Evolutionary conservation across 2,888 invertebrate species (phyloP).

Genomic region (Mongoloraphidia duomilia): DNA sequence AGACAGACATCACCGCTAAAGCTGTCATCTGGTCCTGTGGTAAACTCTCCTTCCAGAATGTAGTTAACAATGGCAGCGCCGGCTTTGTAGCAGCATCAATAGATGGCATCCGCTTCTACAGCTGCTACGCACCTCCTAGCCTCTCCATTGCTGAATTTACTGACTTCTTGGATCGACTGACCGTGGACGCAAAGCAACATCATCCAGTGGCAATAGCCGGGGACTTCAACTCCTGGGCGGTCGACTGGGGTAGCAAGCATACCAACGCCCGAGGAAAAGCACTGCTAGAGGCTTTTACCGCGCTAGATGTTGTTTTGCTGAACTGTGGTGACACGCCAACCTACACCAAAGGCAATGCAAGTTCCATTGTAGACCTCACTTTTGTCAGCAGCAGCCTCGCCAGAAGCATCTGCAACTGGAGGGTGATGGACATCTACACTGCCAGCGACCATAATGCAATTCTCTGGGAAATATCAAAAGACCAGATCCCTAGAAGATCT

Average conservation of each 20-base stretch:
- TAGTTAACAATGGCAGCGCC: not conserved
- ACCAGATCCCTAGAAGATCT: not conserved
- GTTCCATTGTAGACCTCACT: conserved; percentile 15
- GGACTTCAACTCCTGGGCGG: too few relatives aligned
- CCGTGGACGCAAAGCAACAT: conserved; percentile 8
- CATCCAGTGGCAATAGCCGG: conserved; percentile 12
- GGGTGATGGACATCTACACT: conserved; percentile 11
- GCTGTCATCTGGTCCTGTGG: conserved; percentile 13
- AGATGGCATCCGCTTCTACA: conserved; percentile 7
- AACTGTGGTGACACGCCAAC: conserved; percentile 12
- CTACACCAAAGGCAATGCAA: conserved; percentile 9
- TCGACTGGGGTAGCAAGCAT: conserved; percentile 14
- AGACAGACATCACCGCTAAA: conserved; percentile 9
- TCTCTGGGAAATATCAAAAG: conserved; percentile 4
- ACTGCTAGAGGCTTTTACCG: too few relatives aligned
- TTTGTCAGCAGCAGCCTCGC: conserved; percentile 13
- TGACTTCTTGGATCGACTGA: conserved; percentile 9
- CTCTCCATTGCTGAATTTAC: conserved; percentile 8
- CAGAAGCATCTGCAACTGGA: conserved; percentile 4
- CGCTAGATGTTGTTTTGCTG: conserved; percentile 10
- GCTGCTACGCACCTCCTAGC: too few relatives aligned
- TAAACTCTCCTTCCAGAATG: conserved; percentile 10
- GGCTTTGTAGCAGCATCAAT: conserved; percentile 12
- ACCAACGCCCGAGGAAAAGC: conserved; percentile 11
- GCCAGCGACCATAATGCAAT: conserved; percentile 12